Percentiles rank a stretch among this genome's conserved stretches.
These are phyloP conservation scores for Microctenopoma steveboyesi DNA, from an alignment of 2,797 vertebrate genomes.

Conservation along the genomic window DNA sequence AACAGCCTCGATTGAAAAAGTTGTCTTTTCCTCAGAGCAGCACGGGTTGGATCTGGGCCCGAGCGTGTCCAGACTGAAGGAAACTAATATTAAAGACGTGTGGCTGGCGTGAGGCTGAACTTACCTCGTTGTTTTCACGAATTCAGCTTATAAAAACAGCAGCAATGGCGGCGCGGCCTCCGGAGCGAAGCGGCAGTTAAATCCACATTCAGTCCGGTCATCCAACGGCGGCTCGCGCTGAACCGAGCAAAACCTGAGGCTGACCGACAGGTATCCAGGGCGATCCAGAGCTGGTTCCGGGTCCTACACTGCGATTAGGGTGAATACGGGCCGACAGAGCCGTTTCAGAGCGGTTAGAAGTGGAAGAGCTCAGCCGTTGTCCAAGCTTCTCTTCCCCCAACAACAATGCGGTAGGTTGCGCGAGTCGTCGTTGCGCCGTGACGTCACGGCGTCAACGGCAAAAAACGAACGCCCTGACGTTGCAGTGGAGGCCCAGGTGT, in stretches of 20 bases:
- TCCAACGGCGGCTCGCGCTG: slow-evolving; percentile 64
- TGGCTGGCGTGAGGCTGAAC: neutral
- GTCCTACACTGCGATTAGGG: slow-evolving; percentile 10
- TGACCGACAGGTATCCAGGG: slow-evolving; percentile 68
- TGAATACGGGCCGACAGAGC: slow-evolving; percentile 15
- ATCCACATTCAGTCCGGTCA: slow-evolving; percentile 77
- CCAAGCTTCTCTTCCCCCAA: slow-evolving; percentile 81
- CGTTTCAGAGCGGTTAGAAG: slow-evolving; percentile 41
- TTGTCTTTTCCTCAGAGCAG: neutral
- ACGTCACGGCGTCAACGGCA: slow-evolving; percentile 67
- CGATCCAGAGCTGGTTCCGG: slow-evolving; percentile 47
- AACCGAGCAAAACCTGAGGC: slow-evolving; percentile 37
- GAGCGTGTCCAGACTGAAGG: neutral
- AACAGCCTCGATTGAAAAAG: slow-evolving; percentile 42
- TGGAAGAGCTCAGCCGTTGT: slow-evolving; percentile 59
- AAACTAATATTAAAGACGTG: accelerated
- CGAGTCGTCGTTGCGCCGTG: slow-evolving; percentile 54
- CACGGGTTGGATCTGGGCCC: accelerated
- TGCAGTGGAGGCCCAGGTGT: too few species aligned
- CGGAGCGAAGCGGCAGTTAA: slow-evolving; percentile 73
- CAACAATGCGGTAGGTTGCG: slow-evolving; percentile 85
- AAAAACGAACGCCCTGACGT: slow-evolving; percentile 66
- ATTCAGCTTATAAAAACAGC: slow-evolving; percentile 69
- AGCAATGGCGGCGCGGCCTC: slow-evolving; percentile 84
- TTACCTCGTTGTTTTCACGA: slow-evolving; percentile 68